Evolutionary conservation across 1,140 invertebrate genomes (phyloP), one percentile per base, ranked within the genome.

Genomic region (Drosophila ananassae): DNA sequence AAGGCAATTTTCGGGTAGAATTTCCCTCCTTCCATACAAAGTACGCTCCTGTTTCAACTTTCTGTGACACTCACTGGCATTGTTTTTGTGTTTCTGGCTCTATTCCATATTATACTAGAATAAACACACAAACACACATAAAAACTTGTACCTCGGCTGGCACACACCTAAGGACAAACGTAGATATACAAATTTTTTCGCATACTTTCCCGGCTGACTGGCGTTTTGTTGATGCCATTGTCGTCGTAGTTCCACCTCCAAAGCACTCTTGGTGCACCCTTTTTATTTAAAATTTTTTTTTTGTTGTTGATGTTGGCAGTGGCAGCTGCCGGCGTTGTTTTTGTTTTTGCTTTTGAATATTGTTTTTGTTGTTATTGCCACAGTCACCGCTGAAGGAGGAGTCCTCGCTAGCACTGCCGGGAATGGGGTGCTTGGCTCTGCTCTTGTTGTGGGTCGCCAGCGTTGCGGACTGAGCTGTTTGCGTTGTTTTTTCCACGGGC

Each of bases 191-290:
- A 44, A 44, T 73, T 83, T 83, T 58, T 81, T 78, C 66, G 59
- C 83, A 77, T 82, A 75, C 69, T 82, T 87, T 77, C 74, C 74
- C 61, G 81, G 69, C 78, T 85, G 78, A 87, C 82, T 82, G 82
- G 79, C 69, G 54, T 63, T 73, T 56, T 73, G 71, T 75, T 75
- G 54, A 44, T 74, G 71, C 28, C 13, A 76, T 47, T 76, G 54
- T 75, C 32, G 22, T 46, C 28, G 63, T 50, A 44, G 44, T 25
- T 37, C 48, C 41, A 32, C 34, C 60, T 34, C 44, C 25, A 39
- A 37, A 69, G 46, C 63, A 69, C 66, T 57, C 69, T 32, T n/a
- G 41, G 41, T 48, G 63, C 53, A 69, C 67, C 67, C 44, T 22
- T 54, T 71, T 57, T 68, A 68, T 68, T 37, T 17, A 0, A 1